Conservation (phyloP, 64 coral and sea anemone genomes). For the Actinia tenebrosa region DNA sequence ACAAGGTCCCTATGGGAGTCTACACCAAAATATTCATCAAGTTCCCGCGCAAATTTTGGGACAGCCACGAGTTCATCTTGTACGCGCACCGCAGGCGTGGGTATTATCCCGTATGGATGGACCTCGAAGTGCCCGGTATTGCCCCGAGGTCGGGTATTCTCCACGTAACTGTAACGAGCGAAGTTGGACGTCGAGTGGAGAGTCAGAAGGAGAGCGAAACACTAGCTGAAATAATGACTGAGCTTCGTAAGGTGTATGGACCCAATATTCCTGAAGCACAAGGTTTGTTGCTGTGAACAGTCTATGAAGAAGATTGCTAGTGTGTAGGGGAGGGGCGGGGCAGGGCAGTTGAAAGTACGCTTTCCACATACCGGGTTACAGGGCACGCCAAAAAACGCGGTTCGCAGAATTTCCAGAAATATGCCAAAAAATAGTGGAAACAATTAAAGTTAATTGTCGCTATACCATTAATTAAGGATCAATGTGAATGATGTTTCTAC, state of each 20-base stretch:
- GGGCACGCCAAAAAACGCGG: too few relatives aligned
- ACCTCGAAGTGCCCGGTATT: slow-evolving; percentile 53
- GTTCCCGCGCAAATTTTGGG: slow-evolving; percentile 80
- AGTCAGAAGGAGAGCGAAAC: slow-evolving; percentile 44
- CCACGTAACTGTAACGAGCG: slow-evolving; percentile 48
- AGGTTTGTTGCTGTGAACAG: slow-evolving; percentile 11
- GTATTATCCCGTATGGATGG: slow-evolving; percentile 81
- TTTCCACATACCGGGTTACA: too few relatives aligned
- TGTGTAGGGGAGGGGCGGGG: too few relatives aligned
- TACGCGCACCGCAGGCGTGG: slow-evolving; percentile 51
- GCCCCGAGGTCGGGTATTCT: slow-evolving; percentile 30
- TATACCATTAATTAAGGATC: too few relatives aligned
- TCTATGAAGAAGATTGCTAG: too few relatives aligned
- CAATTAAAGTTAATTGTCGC: too few relatives aligned
- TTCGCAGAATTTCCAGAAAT: too few relatives aligned
- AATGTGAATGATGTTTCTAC: too few relatives aligned
- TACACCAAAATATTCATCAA: slow-evolving; percentile 85
- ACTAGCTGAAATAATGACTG: slow-evolving; percentile 41
- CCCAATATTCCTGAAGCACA: slow-evolving; percentile 33
- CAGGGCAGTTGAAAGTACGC: too few relatives aligned
- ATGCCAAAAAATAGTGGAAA: too few relatives aligned
- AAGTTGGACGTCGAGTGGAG: slow-evolving; percentile 26
- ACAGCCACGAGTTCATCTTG: slow-evolving; percentile 56
- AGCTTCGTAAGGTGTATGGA: slow-evolving; percentile 58
- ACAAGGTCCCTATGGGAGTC: slow-evolving; percentile 35